These are phyloP conservation scores for Molanna angustata DNA, from an alignment of 2,888 invertebrate species.

Conservation along the genomic window DNA sequence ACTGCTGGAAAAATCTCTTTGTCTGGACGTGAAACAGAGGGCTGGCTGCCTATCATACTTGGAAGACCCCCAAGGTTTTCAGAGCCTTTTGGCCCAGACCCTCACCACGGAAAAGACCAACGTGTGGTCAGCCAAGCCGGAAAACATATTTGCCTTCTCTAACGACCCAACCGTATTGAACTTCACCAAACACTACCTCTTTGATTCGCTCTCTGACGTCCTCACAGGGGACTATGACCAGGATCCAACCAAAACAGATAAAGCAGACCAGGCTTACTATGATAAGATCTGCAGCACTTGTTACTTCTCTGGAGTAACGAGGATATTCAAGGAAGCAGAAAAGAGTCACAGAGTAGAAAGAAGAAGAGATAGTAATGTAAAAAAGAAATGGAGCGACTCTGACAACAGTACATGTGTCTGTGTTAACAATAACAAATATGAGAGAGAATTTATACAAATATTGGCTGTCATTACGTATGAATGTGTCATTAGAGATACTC, in stretches of 20 bases:
- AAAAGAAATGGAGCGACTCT: constrained; percentile 8
- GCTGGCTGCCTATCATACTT: constrained; percentile 85
- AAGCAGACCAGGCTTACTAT: constrained; percentile 13
- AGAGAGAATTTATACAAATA: constrained; percentile 56
- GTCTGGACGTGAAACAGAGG: constrained; percentile 82
- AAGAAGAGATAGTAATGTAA: constrained; percentile 35
- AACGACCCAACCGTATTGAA: constrained; percentile 68
- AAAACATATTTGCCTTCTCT: constrained; percentile 71
- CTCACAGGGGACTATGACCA: constrained; percentile 5
- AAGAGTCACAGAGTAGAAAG: constrained; percentile 22
- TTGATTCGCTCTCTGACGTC: constrained; percentile 22
- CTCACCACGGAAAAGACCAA: constrained; percentile 70
- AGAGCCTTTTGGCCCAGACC: constrained; percentile 74
- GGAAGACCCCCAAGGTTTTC: constrained; percentile 80
- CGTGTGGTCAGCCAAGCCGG: constrained; percentile 65
- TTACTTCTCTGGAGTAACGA: constrained; percentile 29
- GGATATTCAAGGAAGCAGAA: constrained; percentile 23
- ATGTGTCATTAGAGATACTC: constrained; percentile 76
- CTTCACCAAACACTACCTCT: constrained; percentile 68
- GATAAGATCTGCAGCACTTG: constrained; percentile 36
- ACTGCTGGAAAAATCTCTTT: constrained; percentile 65
- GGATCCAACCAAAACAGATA: neutral
- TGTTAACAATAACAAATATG: constrained; percentile 44
- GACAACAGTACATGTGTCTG: constrained; percentile 40
- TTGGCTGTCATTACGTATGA: constrained; percentile 72